phyloP scores from a whole-genome alignment of 2,113 vertebrate genomes.

The Craseonycteris thonglongyai region DNA sequence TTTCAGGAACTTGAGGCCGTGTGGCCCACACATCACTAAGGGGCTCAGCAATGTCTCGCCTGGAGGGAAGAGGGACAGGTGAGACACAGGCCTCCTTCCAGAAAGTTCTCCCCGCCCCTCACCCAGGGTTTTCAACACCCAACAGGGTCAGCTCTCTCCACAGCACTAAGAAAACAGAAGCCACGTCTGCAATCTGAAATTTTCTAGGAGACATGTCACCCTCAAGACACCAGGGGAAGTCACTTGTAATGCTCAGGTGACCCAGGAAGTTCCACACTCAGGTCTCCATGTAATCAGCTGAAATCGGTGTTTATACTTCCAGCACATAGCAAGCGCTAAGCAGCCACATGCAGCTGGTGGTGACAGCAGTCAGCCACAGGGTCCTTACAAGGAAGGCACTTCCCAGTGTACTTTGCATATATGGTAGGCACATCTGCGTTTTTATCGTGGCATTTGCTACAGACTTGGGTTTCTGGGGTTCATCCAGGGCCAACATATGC shows the following conservation, averaged over 20 bases:
- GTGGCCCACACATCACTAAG: constrained; percentile 98
- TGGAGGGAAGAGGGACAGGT: constrained; percentile 46
- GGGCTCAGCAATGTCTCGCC: constrained; percentile 98
- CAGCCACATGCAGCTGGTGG: neutral
- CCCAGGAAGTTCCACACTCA: neutral
- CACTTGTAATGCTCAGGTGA: neutral
- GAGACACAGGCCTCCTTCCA: neutral
- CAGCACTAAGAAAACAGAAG: neutral
- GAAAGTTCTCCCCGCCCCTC: neutral
- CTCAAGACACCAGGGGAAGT: neutral
- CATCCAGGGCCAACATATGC: neutral
- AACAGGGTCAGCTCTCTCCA: neutral
- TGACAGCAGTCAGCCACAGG: neutral
- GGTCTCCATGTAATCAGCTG: neutral
- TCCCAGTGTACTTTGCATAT: neutral
- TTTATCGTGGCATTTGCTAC: neutral
- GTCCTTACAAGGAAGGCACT: neutral
- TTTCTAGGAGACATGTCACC: neutral
- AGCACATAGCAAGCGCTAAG: neutral
- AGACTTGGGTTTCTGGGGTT: neutral
- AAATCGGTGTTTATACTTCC: neutral
- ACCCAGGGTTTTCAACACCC: neutral
- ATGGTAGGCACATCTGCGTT: neutral
- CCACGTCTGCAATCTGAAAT: neutral
- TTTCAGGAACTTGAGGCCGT: constrained; percentile 99